These are phyloP conservation scores for Origma solitaria DNA, from an alignment of 2,113 vertebrate genomes.

Conservation along the genomic window DNA sequence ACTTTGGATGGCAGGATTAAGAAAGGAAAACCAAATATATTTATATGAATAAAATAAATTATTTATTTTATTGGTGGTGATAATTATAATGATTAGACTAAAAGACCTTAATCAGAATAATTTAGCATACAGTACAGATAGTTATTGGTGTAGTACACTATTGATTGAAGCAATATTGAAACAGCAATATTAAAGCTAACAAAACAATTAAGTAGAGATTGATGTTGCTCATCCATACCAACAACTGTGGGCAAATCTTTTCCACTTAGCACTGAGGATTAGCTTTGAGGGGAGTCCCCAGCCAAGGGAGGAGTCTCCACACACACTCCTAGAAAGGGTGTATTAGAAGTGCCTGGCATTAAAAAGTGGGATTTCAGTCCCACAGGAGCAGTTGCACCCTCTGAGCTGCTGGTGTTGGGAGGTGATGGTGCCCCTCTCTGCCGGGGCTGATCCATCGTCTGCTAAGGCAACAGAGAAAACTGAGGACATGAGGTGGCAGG, in stretches of 20 bases:
- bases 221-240: not conserved
- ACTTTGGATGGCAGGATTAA: not conserved
- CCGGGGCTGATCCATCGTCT: not conserved
- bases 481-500: not conserved
- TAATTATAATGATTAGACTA: not conserved
- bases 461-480: not conserved
- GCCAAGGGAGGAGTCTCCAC: not conserved
- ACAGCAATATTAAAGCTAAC: not conserved
- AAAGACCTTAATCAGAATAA: not conserved
- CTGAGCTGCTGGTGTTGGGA: rapidly evolving
- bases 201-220: not conserved
- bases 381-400: not conserved
- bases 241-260: not conserved
- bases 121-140: not conserved
- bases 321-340: not conserved
- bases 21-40: not conserved
- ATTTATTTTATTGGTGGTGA: not conserved
- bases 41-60: not conserved
- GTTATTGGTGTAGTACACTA: not conserved
- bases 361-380: not conserved
- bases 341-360: not conserved
- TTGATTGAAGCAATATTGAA: not conserved
- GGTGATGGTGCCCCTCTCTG: not conserved
- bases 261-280: not conserved
- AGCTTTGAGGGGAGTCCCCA: not conserved